A percentile compares a stretch with the other conserved stretches of the same genome.
Evolutionary conservation across 2,797 vertebrate genomes (phyloP).

Genomic region (Epinephelus coioides): DNA sequence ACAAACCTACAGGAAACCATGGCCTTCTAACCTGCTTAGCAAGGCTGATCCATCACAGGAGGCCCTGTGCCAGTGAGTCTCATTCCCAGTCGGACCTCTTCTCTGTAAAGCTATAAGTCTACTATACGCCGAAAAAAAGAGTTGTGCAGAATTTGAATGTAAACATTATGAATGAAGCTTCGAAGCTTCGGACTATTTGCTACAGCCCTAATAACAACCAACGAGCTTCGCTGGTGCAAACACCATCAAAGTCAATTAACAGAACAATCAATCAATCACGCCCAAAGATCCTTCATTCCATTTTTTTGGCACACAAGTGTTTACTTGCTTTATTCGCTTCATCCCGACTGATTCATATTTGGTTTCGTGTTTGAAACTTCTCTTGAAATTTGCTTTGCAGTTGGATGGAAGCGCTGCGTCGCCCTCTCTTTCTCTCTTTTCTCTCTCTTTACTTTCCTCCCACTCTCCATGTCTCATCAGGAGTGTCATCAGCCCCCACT

Average conservation of each 20-base stretch:
- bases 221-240: not conserved
- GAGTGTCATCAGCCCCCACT: conserved; percentile 73
- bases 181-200: too few species aligned
- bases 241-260: not conserved
- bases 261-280: not conserved
- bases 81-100: too few species aligned
- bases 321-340: conserved; percentile 37
- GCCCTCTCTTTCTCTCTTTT: conserved; percentile 25
- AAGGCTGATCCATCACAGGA: too few species aligned
- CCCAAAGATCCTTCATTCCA: conserved; percentile 17
- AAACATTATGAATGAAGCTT: too few species aligned
- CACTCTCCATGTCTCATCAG: conserved; percentile 71
- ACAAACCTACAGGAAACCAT: too few species aligned
- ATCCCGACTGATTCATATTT: conserved; percentile 35
- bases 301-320: conserved; percentile 28
- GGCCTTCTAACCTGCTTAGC: too few species aligned
- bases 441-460: conserved; percentile 66
- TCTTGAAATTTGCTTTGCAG: conserved; percentile 56
- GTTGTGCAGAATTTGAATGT: too few species aligned
- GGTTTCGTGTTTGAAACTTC: conserved; percentile 47
- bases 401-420: conserved; percentile 38
- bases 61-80: too few species aligned
- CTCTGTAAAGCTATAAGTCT: too few species aligned
- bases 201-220: not conserved
- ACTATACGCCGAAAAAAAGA: too few species aligned